A percentile compares a stretch with the other conserved stretches of the same genome.
Evolutionary conservation across 2,888 invertebrate genomes (phyloP).

Genomic region (Prenolepis imparis): DNA sequence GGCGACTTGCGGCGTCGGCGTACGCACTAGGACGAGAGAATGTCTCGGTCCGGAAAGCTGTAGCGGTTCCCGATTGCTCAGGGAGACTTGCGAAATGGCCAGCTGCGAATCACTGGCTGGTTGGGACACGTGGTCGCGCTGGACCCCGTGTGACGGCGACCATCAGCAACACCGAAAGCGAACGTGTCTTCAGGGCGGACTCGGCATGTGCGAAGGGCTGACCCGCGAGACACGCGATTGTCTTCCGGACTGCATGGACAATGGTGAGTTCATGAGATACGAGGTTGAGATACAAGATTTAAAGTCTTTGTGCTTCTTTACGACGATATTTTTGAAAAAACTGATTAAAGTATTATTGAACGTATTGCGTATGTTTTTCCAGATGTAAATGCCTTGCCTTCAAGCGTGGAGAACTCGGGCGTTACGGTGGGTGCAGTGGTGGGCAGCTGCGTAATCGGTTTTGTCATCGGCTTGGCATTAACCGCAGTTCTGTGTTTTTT

Average conservation of each 20-base stretch:
- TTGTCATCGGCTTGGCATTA: constrained; percentile 85
- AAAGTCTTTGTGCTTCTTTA: not conserved
- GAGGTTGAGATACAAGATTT: constrained; percentile 70
- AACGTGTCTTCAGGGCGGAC: constrained; percentile 88
- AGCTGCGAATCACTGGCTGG: constrained; percentile 91
- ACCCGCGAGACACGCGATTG: constrained; percentile 91
- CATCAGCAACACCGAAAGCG: constrained; percentile 91
- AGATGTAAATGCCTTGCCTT: constrained; percentile 71
- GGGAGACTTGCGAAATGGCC: constrained; percentile 90
- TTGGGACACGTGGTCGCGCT: constrained; percentile 93
- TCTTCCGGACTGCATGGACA: constrained; percentile 82
- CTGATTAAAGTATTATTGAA: not conserved
- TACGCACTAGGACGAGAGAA: constrained; percentile 90
- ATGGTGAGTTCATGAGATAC: constrained; percentile 83
- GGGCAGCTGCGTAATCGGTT: constrained; percentile 86
- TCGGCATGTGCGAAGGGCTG: constrained; percentile 90
- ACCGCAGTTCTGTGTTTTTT: constrained; percentile 86
- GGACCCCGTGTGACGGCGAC: constrained; percentile 90
- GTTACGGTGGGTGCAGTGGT: constrained; percentile 87
- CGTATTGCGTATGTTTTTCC: not conserved
- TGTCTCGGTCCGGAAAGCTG: constrained; percentile 88
- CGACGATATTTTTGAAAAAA: not conserved
- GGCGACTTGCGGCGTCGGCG: constrained; percentile 91
- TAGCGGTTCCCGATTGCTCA: constrained; percentile 89
- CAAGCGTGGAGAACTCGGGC: constrained; percentile 78